Base-by-base conservation (phyloP, 64 coral and sea anemone genomes). In the Platygyra sinensis region DNA sequence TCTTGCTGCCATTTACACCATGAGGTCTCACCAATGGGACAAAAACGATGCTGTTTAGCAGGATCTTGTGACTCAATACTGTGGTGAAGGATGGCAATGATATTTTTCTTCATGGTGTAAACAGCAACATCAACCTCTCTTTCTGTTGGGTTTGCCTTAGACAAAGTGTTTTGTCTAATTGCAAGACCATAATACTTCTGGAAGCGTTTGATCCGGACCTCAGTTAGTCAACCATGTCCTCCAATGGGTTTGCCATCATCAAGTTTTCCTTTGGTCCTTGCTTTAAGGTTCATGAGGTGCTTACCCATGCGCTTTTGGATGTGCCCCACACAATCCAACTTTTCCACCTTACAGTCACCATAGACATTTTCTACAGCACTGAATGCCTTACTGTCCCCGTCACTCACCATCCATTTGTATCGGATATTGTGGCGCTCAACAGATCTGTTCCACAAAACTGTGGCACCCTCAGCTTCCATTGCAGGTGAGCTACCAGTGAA, bases 101-200 rank as follows among this genome's bases (percentile, higher is more conserved):
- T 38, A 4, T 38, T 2, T 38, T 38, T 38, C 36, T 38, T 38
- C 36, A 38, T 38, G 36, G 52, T 20, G 30, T 28, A 84, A 10
- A 63, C 24, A 22, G 80, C 80, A 12, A 64, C 62, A 67, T 63
- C 19, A 63, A 84, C 28, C n/a, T 84, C 80, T 62, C 52, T 84
- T 27, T 84, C 61, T 16, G 80, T 27, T 28, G 80, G 80, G 22
- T 57, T 61, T 61, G 80, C 17, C 17, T 29, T 84, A 32, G 30
- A 18, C 10, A 84, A 19, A 64, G 80, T 84, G 14, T 84, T 84
- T 63, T 65, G 57, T 9, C 61, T 46, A 62, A 84, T 84, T 29
- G 59, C 80, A 12, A 64, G 80, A 2, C 61, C 80, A 84, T 84
- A 84, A 36, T 84, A 62, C 29, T 32, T 84, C 25, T 61, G 54